These are phyloP conservation scores for Nemapogon koenigi DNA, from an alignment of 2,888 invertebrate genomes.

Conservation along the genomic window DNA sequence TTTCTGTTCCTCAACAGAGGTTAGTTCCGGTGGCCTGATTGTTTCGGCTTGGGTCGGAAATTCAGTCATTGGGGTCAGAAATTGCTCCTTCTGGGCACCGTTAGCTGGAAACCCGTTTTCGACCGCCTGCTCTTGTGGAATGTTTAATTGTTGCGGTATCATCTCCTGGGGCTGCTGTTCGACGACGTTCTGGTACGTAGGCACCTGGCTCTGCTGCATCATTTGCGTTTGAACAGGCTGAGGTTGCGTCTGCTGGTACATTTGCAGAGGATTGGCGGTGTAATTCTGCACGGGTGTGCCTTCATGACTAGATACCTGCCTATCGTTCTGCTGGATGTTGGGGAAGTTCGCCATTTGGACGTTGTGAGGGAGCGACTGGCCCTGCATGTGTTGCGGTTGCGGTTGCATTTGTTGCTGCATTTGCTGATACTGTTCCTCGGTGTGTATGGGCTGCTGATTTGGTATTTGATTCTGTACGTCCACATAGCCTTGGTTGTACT, in stretches of 20 bases:
- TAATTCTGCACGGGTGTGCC: conserved; percentile 58
- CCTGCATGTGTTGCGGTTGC: conserved; percentile 27
- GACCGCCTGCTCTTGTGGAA: conserved; percentile 26
- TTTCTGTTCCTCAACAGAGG: conserved; percentile 45
- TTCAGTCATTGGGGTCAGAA: conserved; percentile 51
- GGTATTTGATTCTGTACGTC: conserved; percentile 31
- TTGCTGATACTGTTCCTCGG: conserved; percentile 42
- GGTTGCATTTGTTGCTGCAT: conserved; percentile 31
- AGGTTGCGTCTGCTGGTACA: conserved; percentile 39
- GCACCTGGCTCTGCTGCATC: conserved; percentile 20
- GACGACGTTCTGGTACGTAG: conserved; percentile 17
- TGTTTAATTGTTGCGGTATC: conserved; percentile 35
- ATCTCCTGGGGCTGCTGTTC: conserved; percentile 19
- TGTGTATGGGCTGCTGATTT: conserved; percentile 33
- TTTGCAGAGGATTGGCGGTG: conserved; percentile 48
- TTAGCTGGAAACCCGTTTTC: conserved; percentile 35
- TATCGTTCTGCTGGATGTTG: conserved; percentile 45
- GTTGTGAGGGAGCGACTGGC: conserved; percentile 50
- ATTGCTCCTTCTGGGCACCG: conserved; percentile 45
- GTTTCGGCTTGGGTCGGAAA: conserved; percentile 27
- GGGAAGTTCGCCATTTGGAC: conserved; percentile 40
- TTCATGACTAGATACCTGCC: conserved; percentile 61
- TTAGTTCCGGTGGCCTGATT: conserved; percentile 39
- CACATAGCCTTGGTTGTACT: conserved; percentile 31
- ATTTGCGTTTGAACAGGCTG: conserved; percentile 21